Conservation (phyloP, 2,888 invertebrate species). For the Cyclophora punctaria region DNA sequence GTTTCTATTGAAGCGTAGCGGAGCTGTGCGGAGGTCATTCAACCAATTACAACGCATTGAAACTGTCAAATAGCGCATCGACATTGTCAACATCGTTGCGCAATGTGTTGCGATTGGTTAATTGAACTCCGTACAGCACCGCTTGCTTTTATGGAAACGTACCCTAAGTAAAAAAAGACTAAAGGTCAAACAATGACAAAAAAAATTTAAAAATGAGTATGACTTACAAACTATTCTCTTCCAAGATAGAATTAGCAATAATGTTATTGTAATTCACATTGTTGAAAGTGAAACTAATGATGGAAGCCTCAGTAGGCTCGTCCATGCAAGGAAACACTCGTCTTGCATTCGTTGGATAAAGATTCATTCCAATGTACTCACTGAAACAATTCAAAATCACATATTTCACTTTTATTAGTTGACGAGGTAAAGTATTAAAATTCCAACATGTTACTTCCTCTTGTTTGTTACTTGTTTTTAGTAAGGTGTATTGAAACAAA, state of each 20-base stretch:
- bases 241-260: conserved; percentile 35
- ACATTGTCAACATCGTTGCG: no score
- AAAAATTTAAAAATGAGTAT: conserved; percentile 1
- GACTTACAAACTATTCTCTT: conserved; percentile 35
- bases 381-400: conserved; percentile 30
- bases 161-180: no score
- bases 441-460: no score
- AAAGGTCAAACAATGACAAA: background rate
- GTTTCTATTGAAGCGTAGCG: no score
- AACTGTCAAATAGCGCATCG: no score
- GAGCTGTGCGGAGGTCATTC: no score
- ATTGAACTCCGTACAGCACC: no score
- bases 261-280: conserved; percentile 35
- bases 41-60: no score
- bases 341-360: conserved; percentile 76
- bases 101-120: no score
- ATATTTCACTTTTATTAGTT: no score
- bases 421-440: no score
- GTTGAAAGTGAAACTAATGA: conserved; percentile 52
- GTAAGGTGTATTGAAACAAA: background rate
- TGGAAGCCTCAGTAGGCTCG: conserved; percentile 66
- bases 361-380: conserved; percentile 74
- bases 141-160: no score
- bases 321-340: conserved; percentile 83
- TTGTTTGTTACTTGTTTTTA: background rate